A percentile compares a stretch with the other conserved stretches of the same genome.
Evolutionary conservation across 2,888 invertebrate genomes (phyloP).

Genomic region (Latrodectus hesperus): DNA sequence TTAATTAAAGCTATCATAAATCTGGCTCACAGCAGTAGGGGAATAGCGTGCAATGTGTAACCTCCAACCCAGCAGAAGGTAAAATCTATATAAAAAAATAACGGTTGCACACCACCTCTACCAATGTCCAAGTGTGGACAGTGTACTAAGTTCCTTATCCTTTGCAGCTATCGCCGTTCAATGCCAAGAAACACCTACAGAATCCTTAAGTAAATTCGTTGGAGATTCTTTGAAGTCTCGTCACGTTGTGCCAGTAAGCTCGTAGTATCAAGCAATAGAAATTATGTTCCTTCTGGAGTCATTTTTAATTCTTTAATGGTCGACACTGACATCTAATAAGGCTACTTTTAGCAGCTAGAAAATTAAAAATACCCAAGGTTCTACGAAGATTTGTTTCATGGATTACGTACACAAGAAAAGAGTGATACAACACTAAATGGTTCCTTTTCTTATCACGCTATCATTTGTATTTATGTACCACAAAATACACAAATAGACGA

Average conservation of each 20-base stretch:
- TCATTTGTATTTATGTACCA: no score
- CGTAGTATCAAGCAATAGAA: slow-evolving; percentile 53
- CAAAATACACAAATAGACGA: no score
- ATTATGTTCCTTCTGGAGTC: slow-evolving; percentile 52
- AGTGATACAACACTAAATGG: slow-evolving; percentile 18
- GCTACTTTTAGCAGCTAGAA: slow-evolving; percentile 40
- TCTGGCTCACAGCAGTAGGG: slow-evolving; percentile 24
- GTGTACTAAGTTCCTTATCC: slow-evolving; percentile 38
- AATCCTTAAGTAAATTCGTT: slow-evolving; percentile 19
- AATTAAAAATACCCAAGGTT: slow-evolving; percentile 53
- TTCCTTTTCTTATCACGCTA: background rate
- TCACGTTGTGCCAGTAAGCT: slow-evolving; percentile 32
- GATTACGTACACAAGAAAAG: background rate
- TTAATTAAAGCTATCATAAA: slow-evolving; percentile 8
- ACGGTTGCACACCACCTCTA: slow-evolving; percentile 6
- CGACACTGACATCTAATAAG: slow-evolving; percentile 37
- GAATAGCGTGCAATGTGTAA: slow-evolving; percentile 31
- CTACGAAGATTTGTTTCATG: slow-evolving; percentile 32
- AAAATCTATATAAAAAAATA: slow-evolving; percentile 10
- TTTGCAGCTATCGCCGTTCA: slow-evolving; percentile 19
- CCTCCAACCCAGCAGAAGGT: background rate
- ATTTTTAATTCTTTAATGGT: slow-evolving; percentile 68
- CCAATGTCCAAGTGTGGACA: slow-evolving; percentile 30
- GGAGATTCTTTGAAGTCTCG: slow-evolving; percentile 6
- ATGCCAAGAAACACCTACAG: slow-evolving; percentile 16